Evolutionary conservation across 2,113 vertebrate genomes (phyloP).

Genomic region (Lepus timidus): DNA sequence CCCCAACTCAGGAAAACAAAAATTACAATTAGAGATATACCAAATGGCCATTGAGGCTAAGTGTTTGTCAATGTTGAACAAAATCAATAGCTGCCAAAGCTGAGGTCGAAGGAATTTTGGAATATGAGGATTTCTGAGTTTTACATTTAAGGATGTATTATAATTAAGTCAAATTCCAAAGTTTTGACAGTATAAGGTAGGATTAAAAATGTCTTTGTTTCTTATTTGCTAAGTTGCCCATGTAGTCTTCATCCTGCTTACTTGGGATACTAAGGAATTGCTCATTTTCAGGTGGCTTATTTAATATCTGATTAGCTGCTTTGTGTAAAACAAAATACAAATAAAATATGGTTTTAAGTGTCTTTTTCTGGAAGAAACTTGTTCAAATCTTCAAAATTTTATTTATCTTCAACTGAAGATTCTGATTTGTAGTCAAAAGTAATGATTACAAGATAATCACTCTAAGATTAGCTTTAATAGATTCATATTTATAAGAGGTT

Average conservation of each 20-base stretch:
- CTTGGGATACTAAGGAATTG: not conserved
- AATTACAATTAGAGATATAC: not conserved
- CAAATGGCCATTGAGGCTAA: conserved; percentile 17
- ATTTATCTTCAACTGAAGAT: not conserved
- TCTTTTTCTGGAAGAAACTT: not conserved
- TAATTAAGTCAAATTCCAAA: not conserved
- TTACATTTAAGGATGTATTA: conserved; percentile 18
- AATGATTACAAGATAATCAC: not conserved
- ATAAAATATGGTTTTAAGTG: not conserved
- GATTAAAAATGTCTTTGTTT: conserved; percentile 15
- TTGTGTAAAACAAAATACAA: conserved; percentile 23
- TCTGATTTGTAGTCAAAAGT: not conserved
- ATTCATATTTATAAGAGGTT: not conserved
- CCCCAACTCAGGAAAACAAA: not conserved
- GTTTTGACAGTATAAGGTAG: not conserved
- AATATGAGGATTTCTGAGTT: not conserved
- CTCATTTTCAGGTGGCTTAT: not conserved
- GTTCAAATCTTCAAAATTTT: not conserved
- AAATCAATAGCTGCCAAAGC: conserved; percentile 45
- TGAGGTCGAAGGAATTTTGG: conserved; percentile 26
- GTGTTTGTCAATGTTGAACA: not conserved
- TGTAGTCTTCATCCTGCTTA: not conserved
- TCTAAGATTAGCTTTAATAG: not conserved
- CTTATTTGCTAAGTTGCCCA: not conserved
- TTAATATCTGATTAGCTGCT: conserved; percentile 23